Conservation (phyloP, 2,797 vertebrate genomes). For the Poeciliopsis gracilis region DNA sequence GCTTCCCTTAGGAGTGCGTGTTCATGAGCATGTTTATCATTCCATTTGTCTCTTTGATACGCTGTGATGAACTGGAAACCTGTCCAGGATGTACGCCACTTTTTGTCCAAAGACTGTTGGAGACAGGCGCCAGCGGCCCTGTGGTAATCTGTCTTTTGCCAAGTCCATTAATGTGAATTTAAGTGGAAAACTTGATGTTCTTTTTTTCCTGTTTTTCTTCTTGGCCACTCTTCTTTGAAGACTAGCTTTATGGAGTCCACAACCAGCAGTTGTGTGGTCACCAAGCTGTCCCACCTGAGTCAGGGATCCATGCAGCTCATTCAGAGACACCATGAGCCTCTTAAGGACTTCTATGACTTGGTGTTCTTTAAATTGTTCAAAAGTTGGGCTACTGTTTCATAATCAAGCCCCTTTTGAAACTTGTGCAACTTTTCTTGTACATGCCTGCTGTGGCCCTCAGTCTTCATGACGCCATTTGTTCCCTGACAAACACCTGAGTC, state of each 20-base stretch:
- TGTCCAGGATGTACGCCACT: neutral
- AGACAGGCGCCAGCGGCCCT: neutral
- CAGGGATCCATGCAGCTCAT: neutral
- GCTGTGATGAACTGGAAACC: neutral
- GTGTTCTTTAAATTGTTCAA: neutral
- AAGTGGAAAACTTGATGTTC: neutral
- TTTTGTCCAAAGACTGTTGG: neutral
- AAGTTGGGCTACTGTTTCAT: neutral
- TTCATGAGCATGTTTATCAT: neutral
- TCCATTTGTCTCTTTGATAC: neutral
- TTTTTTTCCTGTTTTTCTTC: neutral
- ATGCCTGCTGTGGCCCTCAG: no score
- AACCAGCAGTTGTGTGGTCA: neutral
- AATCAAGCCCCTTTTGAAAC: neutral
- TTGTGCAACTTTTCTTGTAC: no score
- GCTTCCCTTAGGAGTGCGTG: no score
- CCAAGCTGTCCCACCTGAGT: neutral
- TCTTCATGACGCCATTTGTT: neutral
- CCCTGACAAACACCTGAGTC: neutral
- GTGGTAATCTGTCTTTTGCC: neutral
- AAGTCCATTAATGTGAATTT: neutral
- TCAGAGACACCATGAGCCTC: neutral
- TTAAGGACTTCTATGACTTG: neutral
- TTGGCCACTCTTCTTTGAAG: neutral
- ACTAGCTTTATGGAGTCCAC: neutral